Evolutionary conservation across 1,140 invertebrate genomes (phyloP), one percentile per base, ranked within the genome.

Genomic region (Heliconius nattereri): DNA sequence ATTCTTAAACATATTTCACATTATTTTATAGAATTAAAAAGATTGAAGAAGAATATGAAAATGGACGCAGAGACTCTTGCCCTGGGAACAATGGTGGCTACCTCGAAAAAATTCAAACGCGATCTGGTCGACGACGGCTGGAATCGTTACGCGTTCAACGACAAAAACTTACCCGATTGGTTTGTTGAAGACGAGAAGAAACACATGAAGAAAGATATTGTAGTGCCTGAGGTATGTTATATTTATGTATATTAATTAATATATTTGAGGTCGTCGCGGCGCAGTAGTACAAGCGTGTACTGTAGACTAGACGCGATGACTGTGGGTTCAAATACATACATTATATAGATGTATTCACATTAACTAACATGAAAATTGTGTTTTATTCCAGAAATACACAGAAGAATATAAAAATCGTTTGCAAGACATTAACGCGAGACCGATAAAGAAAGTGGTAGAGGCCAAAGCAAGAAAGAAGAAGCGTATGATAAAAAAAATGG

Each of bases 391-490:
- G 90, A 88, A 90, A 86, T 90, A 89, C 74, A 85, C 84, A 72
- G 95, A 96, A 8, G 97, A 98, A 80, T 98, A 98, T 84, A 96
- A 96, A 78, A 97, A 97, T 79, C 95, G 96, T 84, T 90, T 98
- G 29, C 96, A 98, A 94, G 98, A 99, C 83, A 96, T 99, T 7
- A 98, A 99, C 94, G 97, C 97, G 0, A 95, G 98, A 75, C 98
- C 99, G 20, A 99, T 99, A 71, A 99, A 99, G 93, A 99, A 99
- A 95, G 98, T 99, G 0, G 97, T 99, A 83, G 98, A 99, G 95
- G 99, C 99, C 0, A 99, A 99, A 92, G 98, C 98, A 0, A 96
- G 99, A 71, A 99, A 99, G 95, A 99, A 99, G 96, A 97, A 97
- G 89, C 97, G 98, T 82, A 96, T 97, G 70, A 91, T 97, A 73